phyloP scores from a whole-genome alignment of 1,140 invertebrate species.

The Epicauta chinensis region DNA sequence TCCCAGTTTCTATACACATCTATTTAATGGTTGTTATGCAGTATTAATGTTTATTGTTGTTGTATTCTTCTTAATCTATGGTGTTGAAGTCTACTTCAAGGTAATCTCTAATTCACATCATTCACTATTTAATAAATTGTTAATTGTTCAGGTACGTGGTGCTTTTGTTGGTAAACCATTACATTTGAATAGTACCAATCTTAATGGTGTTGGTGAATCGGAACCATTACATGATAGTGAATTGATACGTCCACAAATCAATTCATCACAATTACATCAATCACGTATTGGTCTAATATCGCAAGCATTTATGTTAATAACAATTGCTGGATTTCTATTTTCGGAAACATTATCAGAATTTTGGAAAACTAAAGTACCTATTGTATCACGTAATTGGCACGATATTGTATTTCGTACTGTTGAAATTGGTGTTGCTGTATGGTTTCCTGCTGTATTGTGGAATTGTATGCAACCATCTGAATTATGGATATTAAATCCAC shows the following conservation, averaged over 20 bases:
- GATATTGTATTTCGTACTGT: constrained; percentile 84
- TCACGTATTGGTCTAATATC: constrained; percentile 80
- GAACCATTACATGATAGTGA: constrained; percentile 33
- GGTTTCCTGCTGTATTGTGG: constrained; percentile 94
- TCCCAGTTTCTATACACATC: constrained; percentile 68
- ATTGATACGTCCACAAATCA: constrained; percentile 50
- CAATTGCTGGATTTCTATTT: constrained; percentile 81
- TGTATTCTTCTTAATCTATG: constrained; percentile 90
- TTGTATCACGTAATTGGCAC: constrained; percentile 85
- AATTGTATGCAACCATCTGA: constrained; percentile 93
- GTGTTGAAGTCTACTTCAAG: constrained; percentile 92
- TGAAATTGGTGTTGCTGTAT: constrained; percentile 88
- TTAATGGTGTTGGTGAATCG: constrained; percentile 36
- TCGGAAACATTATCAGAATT: constrained; percentile 85
- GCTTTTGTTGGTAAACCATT: constrained; percentile 44
- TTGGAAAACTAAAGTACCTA: constrained; percentile 88
- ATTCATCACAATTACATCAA: constrained; percentile 86
- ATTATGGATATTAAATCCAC: constrained; percentile 89
- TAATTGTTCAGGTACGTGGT: constrained; percentile 38
- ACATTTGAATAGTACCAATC: constrained; percentile 27
- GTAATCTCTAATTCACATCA: constrained; percentile 45
- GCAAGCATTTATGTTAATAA: constrained; percentile 78
- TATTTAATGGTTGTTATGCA: constrained; percentile 91
- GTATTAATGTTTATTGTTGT: constrained; percentile 85
- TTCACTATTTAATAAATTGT: neutral